phyloP scores from a whole-genome alignment of 2,113 vertebrate genomes.

The Pomatostomus ruficeps region DNA sequence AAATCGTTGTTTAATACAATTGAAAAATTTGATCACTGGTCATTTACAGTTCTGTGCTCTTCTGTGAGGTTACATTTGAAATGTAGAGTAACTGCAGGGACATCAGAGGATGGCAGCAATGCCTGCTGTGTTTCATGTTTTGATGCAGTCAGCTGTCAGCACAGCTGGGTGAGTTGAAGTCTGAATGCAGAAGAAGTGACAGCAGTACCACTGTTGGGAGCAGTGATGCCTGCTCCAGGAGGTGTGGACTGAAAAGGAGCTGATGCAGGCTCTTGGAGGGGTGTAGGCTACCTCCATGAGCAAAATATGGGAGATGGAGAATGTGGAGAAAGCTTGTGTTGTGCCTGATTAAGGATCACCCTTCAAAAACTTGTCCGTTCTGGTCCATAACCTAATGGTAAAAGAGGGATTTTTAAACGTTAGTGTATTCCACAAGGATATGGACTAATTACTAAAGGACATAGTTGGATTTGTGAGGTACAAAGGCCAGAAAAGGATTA shows the following conservation, averaged over 20 bases:
- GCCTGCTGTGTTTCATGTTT: background rate
- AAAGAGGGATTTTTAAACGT: background rate
- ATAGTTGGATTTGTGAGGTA: background rate
- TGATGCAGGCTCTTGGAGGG: background rate
- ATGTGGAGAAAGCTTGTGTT: background rate
- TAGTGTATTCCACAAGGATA: background rate
- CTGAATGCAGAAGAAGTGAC: background rate
- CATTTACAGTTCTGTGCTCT: background rate
- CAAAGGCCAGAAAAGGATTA: background rate
- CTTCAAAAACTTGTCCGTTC: background rate
- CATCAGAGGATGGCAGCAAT: background rate
- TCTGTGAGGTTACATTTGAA: background rate
- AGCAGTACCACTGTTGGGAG: background rate
- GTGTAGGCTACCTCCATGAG: background rate
- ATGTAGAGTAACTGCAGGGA: background rate
- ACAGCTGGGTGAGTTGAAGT: background rate
- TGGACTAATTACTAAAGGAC: background rate
- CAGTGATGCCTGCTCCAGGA: background rate
- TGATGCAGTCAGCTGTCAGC: background rate
- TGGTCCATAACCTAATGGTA: background rate
- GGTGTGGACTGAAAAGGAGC: background rate
- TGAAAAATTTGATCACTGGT: background rate
- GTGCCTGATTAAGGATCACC: background rate
- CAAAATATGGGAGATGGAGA: background rate
- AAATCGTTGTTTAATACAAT: fast-evolving